phyloP scores from a whole-genome alignment of 2,888 invertebrate species.

The Siphlonurus alternatus region DNA sequence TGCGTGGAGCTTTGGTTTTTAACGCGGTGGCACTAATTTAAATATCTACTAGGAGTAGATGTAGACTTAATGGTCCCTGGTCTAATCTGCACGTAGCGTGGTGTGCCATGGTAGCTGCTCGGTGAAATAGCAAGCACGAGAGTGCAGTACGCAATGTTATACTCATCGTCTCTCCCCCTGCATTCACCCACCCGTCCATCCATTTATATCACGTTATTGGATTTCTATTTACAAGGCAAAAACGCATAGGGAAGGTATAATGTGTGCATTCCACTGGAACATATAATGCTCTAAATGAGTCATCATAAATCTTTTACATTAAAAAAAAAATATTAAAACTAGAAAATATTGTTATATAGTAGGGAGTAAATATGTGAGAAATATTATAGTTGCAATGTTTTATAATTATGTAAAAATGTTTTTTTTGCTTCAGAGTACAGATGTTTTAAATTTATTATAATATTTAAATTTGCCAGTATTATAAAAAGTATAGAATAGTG shows the following conservation, averaged over 20 bases:
- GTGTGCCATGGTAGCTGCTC: no score
- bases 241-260: slow-evolving; percentile 15
- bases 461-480: no score
- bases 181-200: background rate
- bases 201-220: slow-evolving; percentile 11
- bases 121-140: background rate
- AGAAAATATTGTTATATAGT: slow-evolving; percentile 10
- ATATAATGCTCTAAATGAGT: slow-evolving; percentile 15
- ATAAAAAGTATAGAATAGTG: no score
- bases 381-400: background rate
- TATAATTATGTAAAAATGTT: no score
- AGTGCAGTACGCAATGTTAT: slow-evolving; percentile 1
- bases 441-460: no score
- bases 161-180: no score
- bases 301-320: slow-evolving; percentile 16
- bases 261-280: slow-evolving; percentile 16
- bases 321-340: slow-evolving; percentile 11
- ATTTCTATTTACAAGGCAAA: slow-evolving; percentile 15
- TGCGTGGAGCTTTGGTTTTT: background rate
- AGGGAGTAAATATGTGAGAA: background rate
- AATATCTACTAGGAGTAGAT: slow-evolving; percentile 9
- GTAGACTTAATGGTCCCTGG: slow-evolving; percentile 9
- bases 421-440: no score
- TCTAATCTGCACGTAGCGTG: background rate
- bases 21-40: slow-evolving; percentile 8